phyloP scores from a whole-genome alignment of 2,888 invertebrate species.

The Drosophila kokeensis region DNA sequence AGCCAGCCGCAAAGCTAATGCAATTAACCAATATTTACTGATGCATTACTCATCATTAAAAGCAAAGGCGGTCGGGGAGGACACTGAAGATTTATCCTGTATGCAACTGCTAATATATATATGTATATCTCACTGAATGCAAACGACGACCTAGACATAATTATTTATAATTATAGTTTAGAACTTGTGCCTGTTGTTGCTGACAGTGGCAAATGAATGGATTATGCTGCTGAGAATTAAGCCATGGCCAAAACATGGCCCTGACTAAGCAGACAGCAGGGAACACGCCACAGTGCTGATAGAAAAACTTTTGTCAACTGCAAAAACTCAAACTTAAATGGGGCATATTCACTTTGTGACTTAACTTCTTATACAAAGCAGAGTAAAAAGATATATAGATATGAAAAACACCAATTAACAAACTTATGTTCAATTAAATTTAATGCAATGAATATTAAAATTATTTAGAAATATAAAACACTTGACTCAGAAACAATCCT shows the following conservation, averaged over 20 bases:
- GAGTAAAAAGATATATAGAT: background rate
- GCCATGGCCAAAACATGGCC: slow-evolving; percentile 7
- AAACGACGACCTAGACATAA: slow-evolving; percentile 40
- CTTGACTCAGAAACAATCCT: background rate
- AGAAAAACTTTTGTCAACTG: slow-evolving; percentile 21
- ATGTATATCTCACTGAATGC: background rate
- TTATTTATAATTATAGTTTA: slow-evolving; percentile 64
- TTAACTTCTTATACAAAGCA: too few relatives aligned
- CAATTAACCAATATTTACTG: slow-evolving; percentile 68
- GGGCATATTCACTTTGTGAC: background rate
- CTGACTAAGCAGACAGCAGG: slow-evolving; percentile 4
- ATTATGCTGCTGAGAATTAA: slow-evolving; percentile 32
- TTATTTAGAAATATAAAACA: rapidly evolving
- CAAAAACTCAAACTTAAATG: background rate
- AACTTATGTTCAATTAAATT: background rate
- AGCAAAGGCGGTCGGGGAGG: background rate
- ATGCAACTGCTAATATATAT: background rate
- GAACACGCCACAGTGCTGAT: slow-evolving; percentile 5
- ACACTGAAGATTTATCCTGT: background rate
- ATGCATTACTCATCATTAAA: slow-evolving; percentile 66
- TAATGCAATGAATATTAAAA: background rate
- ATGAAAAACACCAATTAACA: background rate
- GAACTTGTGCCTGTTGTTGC: background rate
- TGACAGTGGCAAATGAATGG: slow-evolving; percentile 29
- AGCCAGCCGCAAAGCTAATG: slow-evolving; percentile 42